phyloP scores from a whole-genome alignment of 2,888 invertebrate genomes.

The Drosophila robusta region DNA sequence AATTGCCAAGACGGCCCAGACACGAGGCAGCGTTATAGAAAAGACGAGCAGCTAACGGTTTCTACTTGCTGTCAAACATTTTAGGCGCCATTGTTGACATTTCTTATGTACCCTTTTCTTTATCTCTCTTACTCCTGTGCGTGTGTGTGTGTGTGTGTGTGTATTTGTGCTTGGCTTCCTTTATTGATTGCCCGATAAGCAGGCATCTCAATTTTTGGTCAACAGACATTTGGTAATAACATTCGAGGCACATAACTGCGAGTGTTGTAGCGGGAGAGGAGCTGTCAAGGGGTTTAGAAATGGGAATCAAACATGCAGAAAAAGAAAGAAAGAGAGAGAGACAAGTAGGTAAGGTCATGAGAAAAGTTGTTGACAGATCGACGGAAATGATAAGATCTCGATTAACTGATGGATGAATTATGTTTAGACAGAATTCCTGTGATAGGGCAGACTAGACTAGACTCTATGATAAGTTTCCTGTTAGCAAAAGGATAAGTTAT shows the following conservation, averaged over 20 bases:
- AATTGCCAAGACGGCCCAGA: conserved; percentile 63
- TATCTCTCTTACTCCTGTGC: neutral
- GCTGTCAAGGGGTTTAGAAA: conserved; percentile 25
- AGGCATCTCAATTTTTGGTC: conserved; percentile 35
- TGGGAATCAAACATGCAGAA: neutral
- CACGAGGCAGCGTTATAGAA: neutral
- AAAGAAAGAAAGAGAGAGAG: neutral
- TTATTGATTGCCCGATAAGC: conserved; percentile 50
- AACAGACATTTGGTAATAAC: conserved; percentile 50
- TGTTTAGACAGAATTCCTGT: neutral
- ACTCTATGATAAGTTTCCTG: conserved; percentile 15
- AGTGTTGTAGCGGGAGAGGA: conserved; percentile 13
- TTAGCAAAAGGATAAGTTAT: conserved; percentile 19
- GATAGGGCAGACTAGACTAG: conserved; percentile 2
- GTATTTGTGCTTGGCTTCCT: conserved; percentile 29
- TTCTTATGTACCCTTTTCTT: conserved; percentile 52
- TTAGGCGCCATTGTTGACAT: conserved; percentile 66
- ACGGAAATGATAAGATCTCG: conserved; percentile 21
- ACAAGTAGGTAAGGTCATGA: neutral
- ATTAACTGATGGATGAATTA: conserved; percentile 30
- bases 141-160: conserved; percentile 3
- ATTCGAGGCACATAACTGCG: conserved; percentile 27
- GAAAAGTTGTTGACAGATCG: conserved; percentile 47
- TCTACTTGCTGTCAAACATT: conserved; percentile 40
- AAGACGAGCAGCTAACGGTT: conserved; percentile 55